Evolutionary conservation across 2,888 invertebrate genomes (phyloP).

Genomic region (Molorchus minor): DNA sequence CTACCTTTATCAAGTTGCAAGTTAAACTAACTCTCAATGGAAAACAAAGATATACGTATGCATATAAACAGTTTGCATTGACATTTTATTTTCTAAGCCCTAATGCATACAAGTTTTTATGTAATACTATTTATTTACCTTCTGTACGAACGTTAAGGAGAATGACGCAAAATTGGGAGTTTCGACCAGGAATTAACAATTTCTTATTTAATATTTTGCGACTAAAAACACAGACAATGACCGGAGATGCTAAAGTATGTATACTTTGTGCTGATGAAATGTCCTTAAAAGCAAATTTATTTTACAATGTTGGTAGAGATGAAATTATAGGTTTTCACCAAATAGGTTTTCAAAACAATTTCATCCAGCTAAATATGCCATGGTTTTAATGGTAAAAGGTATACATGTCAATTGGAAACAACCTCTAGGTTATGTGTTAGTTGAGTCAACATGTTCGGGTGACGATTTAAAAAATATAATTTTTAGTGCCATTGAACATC

Average conservation of each 20-base stretch:
- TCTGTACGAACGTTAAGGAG: no score
- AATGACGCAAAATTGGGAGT: no score
- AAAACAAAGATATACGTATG: no score
- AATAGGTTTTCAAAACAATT: slow-evolving; percentile 1
- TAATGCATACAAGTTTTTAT: no score
- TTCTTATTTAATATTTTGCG: no score
- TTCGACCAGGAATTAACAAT: no score
- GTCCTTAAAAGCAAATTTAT: slow-evolving; percentile 22
- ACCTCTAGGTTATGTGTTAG: slow-evolving; percentile 24
- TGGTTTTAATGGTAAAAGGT: slow-evolving; percentile 27
- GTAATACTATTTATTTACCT: no score
- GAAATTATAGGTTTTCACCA: slow-evolving; percentile 17
- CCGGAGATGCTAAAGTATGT: slow-evolving; percentile 20
- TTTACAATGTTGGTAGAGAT: slow-evolving; percentile 12
- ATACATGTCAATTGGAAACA: slow-evolving; percentile 23
- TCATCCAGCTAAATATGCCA: slow-evolving; percentile 27
- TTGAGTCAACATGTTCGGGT: slow-evolving; percentile 23
- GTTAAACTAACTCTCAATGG: no score
- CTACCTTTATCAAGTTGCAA: no score
- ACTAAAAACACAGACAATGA: no score
- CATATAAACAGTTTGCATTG: no score
- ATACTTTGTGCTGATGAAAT: slow-evolving; percentile 25
- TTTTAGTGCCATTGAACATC: neutral
- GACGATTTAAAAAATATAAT: slow-evolving; percentile 18
- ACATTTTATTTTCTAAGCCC: no score